These are phyloP conservation scores for Etheostoma cragini DNA, from an alignment of 2,113 vertebrate genomes.

Conservation along the genomic window DNA sequence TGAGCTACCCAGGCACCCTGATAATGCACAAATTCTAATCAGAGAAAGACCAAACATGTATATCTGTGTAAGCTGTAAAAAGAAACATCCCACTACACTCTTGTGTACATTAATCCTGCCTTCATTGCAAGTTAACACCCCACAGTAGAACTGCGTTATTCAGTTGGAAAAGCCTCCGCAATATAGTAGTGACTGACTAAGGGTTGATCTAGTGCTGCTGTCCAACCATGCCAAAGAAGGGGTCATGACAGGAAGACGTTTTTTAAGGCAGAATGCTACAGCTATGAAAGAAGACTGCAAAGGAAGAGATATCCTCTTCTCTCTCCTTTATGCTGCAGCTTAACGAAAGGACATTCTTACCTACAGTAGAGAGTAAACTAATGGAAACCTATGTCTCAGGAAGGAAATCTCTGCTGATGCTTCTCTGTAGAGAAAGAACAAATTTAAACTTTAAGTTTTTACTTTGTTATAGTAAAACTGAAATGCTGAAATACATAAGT, in stretches of 20 bases:
- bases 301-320: background rate
- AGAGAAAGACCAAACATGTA: background rate
- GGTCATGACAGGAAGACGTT: slow-evolving; percentile 13
- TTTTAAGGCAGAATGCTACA: slow-evolving; percentile 4
- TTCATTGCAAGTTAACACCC: background rate
- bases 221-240: slow-evolving; percentile 10
- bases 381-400: background rate
- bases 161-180: slow-evolving; percentile 21
- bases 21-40: too few relatives aligned
- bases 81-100: background rate
- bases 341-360: background rate
- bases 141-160: slow-evolving; percentile 1
- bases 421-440: slow-evolving; percentile 2
- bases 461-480: background rate
- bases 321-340: background rate
- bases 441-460: background rate
- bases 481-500: background rate
- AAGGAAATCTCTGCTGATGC: background rate
- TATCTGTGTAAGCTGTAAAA: background rate
- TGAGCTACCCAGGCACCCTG: too few relatives aligned
- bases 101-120: background rate
- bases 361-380: background rate
- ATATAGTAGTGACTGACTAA: slow-evolving; percentile 13
- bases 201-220: background rate
- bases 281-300: background rate